A percentile compares a stretch with the other conserved stretches of the same genome.
Evolutionary conservation across 2,888 invertebrate species (phyloP).

Genomic region (Cabera pusaria): DNA sequence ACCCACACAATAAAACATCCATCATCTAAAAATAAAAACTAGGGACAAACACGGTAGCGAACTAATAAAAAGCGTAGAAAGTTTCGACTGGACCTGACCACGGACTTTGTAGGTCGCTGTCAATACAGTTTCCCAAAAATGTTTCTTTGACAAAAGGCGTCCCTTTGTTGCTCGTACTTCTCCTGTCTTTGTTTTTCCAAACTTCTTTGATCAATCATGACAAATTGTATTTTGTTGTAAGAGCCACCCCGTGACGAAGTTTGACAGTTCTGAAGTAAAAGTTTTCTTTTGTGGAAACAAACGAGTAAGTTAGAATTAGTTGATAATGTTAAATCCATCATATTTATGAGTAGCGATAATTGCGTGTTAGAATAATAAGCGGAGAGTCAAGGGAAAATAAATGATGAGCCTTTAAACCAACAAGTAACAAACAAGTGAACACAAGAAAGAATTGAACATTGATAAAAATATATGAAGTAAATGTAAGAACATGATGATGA

Average conservation of each 20-base stretch:
- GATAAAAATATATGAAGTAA: too few species aligned
- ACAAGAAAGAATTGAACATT: too few species aligned
- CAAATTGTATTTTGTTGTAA: conserved; percentile 76
- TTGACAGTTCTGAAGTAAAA: conserved; percentile 65
- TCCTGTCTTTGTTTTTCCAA: conserved; percentile 60
- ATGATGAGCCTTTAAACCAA: too few species aligned
- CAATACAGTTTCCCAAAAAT: conserved; percentile 43
- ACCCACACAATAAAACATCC: too few species aligned
- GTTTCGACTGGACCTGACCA: conserved; percentile 27
- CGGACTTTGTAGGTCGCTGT: conserved; percentile 22
- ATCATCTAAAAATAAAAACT: conserved; percentile 6
- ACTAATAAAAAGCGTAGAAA: conserved; percentile 18
- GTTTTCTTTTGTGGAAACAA: conserved; percentile 57
- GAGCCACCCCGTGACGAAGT: conserved; percentile 62
- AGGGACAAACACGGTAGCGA: conserved; percentile 6
- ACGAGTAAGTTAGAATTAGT: conserved; percentile 59
- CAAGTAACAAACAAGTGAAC: too few species aligned
- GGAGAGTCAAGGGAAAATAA: conserved; percentile 10
- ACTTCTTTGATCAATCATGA: conserved; percentile 80
- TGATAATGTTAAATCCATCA: conserved; percentile 42
- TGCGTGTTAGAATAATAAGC: conserved; percentile 16
- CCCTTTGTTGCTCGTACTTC: conserved; percentile 54
- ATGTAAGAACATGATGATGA: too few species aligned
- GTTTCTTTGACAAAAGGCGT: conserved; percentile 46
- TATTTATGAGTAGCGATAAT: conserved; percentile 26